phyloP scores from a whole-genome alignment of 2,113 vertebrate species.

The Sander vitreus region DNA sequence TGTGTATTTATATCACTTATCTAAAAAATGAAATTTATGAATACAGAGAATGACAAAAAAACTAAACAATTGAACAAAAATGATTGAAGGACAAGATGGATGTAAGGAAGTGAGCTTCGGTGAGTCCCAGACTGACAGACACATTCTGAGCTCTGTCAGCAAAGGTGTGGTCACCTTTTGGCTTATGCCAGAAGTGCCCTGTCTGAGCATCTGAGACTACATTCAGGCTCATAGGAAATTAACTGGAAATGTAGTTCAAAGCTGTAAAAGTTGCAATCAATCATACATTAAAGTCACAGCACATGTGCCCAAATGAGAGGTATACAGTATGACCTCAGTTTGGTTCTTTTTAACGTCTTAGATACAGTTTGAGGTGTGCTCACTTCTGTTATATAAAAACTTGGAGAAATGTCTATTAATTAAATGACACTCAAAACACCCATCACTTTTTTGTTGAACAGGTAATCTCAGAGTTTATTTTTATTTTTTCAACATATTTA shows the following conservation, averaged over 20 bases:
- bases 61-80: conserved; percentile 4
- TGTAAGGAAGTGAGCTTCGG: background rate
- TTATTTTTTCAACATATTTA: background rate
- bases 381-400: background rate
- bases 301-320: background rate
- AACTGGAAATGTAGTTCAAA: background rate
- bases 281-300: background rate
- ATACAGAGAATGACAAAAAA: background rate
- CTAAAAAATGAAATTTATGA: background rate
- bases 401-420: background rate
- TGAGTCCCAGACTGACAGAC: background rate
- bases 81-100: background rate
- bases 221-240: background rate
- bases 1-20: background rate
- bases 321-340: background rate
- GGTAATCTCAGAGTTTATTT: background rate
- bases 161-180: background rate
- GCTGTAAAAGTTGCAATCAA: conserved; percentile 6
- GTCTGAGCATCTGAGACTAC: background rate
- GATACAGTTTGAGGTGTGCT: background rate
- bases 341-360: background rate
- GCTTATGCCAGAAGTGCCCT: background rate
- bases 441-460: background rate
- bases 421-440: background rate
- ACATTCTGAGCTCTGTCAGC: background rate